Evolutionary conservation across 2,113 vertebrate species (phyloP).

Genomic region (Callipepla californica): DNA sequence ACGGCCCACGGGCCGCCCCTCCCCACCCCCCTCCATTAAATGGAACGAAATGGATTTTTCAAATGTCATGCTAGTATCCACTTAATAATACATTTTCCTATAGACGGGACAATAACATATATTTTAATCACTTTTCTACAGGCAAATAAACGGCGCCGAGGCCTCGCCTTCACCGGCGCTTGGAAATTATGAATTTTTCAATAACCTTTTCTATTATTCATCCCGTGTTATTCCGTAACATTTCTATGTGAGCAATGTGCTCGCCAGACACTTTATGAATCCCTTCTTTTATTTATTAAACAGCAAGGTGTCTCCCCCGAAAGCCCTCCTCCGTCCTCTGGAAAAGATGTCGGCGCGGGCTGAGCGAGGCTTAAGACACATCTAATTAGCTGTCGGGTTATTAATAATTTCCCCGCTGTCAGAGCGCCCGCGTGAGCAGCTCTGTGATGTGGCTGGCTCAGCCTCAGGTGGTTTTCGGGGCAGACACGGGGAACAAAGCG

Average conservation of each 20-base stretch:
- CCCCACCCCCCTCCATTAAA: slow-evolving; percentile 63
- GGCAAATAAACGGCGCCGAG: slow-evolving; percentile 81
- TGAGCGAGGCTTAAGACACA: slow-evolving; percentile 29
- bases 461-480: background rate
- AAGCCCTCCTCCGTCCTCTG: slow-evolving; percentile 43
- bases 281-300: slow-evolving; percentile 93
- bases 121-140: slow-evolving; percentile 86
- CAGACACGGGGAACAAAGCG: background rate
- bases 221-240: slow-evolving; percentile 88
- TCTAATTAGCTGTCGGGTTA: slow-evolving; percentile 48
- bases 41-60: slow-evolving; percentile 83
- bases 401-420: slow-evolving; percentile 48
- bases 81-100: slow-evolving; percentile 87
- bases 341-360: background rate
- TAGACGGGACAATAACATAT: slow-evolving; percentile 86
- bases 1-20: slow-evolving; percentile 31
- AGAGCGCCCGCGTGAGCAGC: background rate
- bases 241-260: slow-evolving; percentile 85
- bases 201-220: slow-evolving; percentile 96
- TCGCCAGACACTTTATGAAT: slow-evolving; percentile 85
- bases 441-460: background rate
- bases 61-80: slow-evolving; percentile 83
- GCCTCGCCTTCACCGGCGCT: slow-evolving; percentile 87
- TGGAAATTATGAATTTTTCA: slow-evolving; percentile 92
- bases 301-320: slow-evolving; percentile 80